Base-by-base conservation (phyloP, 2,888 invertebrate species). In the Diarsia mendica region DNA sequence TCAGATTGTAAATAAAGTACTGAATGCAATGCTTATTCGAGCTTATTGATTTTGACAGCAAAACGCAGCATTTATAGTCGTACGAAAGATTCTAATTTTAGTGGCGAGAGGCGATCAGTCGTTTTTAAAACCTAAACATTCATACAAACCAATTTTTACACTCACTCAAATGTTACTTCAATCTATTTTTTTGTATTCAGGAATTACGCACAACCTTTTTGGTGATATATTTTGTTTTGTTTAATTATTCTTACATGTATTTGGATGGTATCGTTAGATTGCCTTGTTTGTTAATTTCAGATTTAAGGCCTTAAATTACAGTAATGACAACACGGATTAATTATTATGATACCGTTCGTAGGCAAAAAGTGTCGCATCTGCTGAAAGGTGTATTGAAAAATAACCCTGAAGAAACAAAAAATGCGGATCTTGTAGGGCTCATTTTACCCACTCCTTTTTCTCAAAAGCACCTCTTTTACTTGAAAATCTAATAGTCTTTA, bases 31-130 rank as follows among this genome's bases (percentile, higher is more conserved):
- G 65, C 65, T 71, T 74, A 85, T 81, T 81, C 53, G 73, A 73
- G 69, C 64, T 71, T 61, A 69, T 78, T 75, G 70, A 75, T 63
- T 79, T 83, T 79, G 72, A 60, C 83, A 83, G 58, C 72, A 78
- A 85, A 87, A 78, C 83, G 74, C 75, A 75, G 78, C 18, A 79
- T 82, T 78, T 61, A 64, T 66, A 74, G 58, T 74, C 69, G 53
- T 79, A 70, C 49, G 28, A 70, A 69, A 69, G 75, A 68, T 71
- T 82, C 64, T 76, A 69, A 77, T 66, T 63, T 72, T 58, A 87
- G 80, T 84, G 85, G 85, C 80, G 67, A 60, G 15, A 75, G 87
- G 88, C 88, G 83, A 86, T 90, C 89, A 90, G 89, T 90, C 90
- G 83, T 85, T 89, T 82, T 84, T 83, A 85, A 83, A 79, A 84